Conservation (phyloP, 2,888 invertebrate species). For the Allophyes oxyacanthae region DNA sequence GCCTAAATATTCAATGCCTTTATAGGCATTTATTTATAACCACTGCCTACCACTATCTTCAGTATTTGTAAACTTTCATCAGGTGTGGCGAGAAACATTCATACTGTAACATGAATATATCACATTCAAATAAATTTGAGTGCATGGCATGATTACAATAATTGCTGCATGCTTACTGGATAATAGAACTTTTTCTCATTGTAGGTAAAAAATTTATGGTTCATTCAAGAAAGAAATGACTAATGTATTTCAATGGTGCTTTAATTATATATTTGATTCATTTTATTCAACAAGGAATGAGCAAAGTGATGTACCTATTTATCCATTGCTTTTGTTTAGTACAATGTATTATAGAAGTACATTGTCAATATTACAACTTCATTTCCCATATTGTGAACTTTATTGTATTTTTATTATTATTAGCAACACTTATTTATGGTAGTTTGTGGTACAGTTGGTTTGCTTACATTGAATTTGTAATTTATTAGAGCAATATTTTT, state of each 20-base stretch:
- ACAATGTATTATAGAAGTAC: constrained; percentile 7
- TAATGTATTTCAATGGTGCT: constrained; percentile 69
- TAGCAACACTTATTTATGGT: neutral
- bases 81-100: constrained; percentile 14
- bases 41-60: constrained; percentile 11
- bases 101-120: constrained; percentile 13
- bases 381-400: neutral
- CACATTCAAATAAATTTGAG: constrained; percentile 1
- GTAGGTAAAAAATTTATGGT: constrained; percentile 62
- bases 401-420: constrained; percentile 7
- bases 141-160: constrained; percentile 12
- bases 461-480: constrained; percentile 6
- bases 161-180: constrained; percentile 18
- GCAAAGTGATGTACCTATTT: constrained; percentile 75
- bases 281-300: constrained; percentile 57
- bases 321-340: constrained; percentile 43
- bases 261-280: constrained; percentile 66
- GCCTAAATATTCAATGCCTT: constrained; percentile 13
- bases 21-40: constrained; percentile 13
- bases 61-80: constrained; percentile 24
- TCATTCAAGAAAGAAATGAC: constrained; percentile 70
- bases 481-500: constrained; percentile 1
- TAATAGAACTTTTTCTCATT: constrained; percentile 56
- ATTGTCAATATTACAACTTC: constrained; percentile 4
- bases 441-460: too few relatives aligned